These are phyloP conservation scores for Calypte anna DNA, from an alignment of 2,113 vertebrate species.

Conservation along the genomic window DNA sequence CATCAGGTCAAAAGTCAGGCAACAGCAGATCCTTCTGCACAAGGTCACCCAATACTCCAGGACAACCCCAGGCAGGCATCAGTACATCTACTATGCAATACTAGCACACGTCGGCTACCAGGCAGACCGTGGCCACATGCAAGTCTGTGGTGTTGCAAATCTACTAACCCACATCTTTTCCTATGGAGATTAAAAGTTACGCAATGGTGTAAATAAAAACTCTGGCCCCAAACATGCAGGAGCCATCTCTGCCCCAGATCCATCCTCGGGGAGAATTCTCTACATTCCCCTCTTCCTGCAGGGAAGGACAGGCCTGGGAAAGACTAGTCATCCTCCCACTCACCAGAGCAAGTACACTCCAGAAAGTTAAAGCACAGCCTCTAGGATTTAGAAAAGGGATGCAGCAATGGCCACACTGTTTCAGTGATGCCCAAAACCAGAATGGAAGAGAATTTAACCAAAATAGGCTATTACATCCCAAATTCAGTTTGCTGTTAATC, in stretches of 20 bases:
- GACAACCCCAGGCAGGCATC: background rate
- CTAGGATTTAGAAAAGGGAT: background rate
- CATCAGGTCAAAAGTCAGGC: background rate
- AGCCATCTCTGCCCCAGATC: conserved; percentile 12
- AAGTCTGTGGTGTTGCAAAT: background rate
- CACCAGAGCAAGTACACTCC: background rate
- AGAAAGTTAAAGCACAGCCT: background rate
- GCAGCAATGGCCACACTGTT: background rate
- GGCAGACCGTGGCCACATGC: background rate
- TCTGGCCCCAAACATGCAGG: conserved; percentile 25
- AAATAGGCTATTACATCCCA: background rate
- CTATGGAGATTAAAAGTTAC: background rate
- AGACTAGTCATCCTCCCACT: background rate
- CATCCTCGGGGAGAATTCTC: conserved; percentile 5
- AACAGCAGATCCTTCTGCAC: conserved; percentile 16
- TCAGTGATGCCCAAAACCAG: background rate
- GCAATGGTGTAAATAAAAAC: conserved; percentile 55
- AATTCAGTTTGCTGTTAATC: background rate
- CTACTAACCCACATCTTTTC: conserved; percentile 13
- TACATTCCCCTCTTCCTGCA: background rate
- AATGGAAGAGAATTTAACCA: background rate
- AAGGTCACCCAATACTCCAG: background rate
- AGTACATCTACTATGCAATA: background rate
- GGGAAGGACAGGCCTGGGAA: background rate
- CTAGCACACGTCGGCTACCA: background rate